A percentile compares a stretch with the other conserved stretches of the same genome.
phyloP scores from a whole-genome alignment of 2,113 vertebrate genomes.

The Elephantulus edwardii region DNA sequence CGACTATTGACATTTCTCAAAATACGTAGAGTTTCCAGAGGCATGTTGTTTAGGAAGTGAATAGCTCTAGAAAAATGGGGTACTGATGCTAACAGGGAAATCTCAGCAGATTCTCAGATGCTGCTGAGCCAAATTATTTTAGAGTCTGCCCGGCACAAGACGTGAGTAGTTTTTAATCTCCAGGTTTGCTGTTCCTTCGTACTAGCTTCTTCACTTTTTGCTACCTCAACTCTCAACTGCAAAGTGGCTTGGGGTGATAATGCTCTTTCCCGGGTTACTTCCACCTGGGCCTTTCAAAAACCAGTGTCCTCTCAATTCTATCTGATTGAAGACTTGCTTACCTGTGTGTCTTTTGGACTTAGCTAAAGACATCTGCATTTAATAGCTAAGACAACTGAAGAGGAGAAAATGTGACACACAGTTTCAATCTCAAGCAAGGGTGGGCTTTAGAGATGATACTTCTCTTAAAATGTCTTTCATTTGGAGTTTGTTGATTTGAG shows the following conservation, averaged over 20 bases:
- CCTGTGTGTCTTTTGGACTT: neutral
- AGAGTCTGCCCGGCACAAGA: neutral
- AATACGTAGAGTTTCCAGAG: too few relatives aligned
- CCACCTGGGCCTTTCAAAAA: neutral
- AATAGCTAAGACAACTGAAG: neutral
- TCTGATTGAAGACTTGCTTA: neutral
- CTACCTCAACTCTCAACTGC: neutral
- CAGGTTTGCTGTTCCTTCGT: neutral
- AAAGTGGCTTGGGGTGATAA: neutral
- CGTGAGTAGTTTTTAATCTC: neutral
- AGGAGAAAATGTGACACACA: neutral
- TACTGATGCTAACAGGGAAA: too few relatives aligned
- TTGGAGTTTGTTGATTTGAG: neutral
- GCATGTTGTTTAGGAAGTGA: neutral
- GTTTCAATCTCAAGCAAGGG: neutral
- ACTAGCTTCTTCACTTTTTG: neutral
- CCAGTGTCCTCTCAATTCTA: neutral
- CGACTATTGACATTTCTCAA: too few relatives aligned
- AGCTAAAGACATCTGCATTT: neutral
- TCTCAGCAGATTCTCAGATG: too few relatives aligned
- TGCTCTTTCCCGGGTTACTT: neutral
- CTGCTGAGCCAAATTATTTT: fast-evolving
- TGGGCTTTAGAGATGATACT: neutral
- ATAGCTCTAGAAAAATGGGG: too few relatives aligned
- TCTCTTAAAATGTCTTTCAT: neutral